Base-by-base conservation (phyloP, 2,797 vertebrate genomes). In the Megalops cyprinoides region DNA sequence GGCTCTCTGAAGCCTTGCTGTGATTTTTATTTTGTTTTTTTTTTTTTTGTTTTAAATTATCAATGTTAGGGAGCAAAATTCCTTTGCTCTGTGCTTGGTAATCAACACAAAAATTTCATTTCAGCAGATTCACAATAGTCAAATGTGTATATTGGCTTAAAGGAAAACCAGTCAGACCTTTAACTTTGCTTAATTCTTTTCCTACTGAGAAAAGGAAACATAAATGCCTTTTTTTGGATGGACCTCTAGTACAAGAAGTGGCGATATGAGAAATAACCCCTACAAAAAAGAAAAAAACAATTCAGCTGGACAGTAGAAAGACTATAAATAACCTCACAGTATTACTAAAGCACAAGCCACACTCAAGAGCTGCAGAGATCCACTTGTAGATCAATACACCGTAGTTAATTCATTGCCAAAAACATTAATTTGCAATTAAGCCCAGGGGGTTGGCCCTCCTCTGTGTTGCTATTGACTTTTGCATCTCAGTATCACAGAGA, bases 401-500 rank as follows among this genome's bases (percentile, higher is more conserved):
- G 87, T 89, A 91, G 91, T 92, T 94, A 93, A 94, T 93, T 92
- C 90, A 92, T 95, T 94, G 90, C 90, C 87, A 89, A 93, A 91
- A 92, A 89, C 92, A 93, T 93, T 92, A 91, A 92, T 93, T 94
- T 93, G 88, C 90, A 92, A 91, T 95, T 93, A 93, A 87, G 51
- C 10, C 90, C 89, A 90, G 89, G 91, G 90, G 90, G 89, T 91
- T 89, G 91, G 91, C 90, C 88, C 89, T 92, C 90, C 86, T 77
- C 87, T 87, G 85, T 92, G 88, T 88, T 84, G 86, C 88, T 90
- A 89, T 87, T 90, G 91, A 91, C 93, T 92, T 88, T 90, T 87
- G 86, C 91, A 90, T 89, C 90, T 94, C 91, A 89, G 85, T 85
- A 86, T 90, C 84, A 91, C 91, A 90, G 85, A 88, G 86, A 89